Evolutionary conservation across 2,113 vertebrate species (phyloP).

Genomic region (Thymallus thymallus): DNA sequence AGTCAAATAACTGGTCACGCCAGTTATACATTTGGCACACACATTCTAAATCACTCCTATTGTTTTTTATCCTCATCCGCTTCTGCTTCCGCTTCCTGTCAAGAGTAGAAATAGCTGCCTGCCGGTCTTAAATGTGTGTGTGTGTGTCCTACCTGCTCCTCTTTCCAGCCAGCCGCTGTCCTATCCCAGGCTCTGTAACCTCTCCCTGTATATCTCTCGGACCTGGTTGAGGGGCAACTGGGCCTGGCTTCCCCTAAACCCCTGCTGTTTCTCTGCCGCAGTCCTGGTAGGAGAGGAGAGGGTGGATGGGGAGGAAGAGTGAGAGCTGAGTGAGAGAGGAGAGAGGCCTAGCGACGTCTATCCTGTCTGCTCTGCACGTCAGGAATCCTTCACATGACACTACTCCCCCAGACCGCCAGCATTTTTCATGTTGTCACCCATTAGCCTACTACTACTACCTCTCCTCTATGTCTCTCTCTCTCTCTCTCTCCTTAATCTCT

Average conservation of each 20-base stretch:
- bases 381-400: constrained; percentile 9
- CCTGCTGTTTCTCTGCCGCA: background rate
- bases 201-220: constrained; percentile 21
- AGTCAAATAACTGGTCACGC: background rate
- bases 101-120: constrained; percentile 18
- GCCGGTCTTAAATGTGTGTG: background rate
- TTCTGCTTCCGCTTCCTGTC: constrained; percentile 40
- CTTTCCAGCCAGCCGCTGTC: constrained; percentile 24
- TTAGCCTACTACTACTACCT: constrained; percentile 32
- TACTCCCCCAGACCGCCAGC: too few species aligned
- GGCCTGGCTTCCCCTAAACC: constrained; percentile 32
- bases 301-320: constrained; percentile 35
- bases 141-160: background rate
- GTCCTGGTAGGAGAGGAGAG: constrained; percentile 12
- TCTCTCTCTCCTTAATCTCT: constrained; percentile 28
- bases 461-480: constrained; percentile 5
- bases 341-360: background rate
- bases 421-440: constrained; percentile 38
- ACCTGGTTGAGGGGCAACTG: constrained; percentile 48
- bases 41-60: too few species aligned
- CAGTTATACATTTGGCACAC: constrained; percentile 5
- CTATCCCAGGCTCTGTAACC: too few species aligned
- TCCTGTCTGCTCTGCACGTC: background rate
- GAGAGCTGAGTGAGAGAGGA: constrained; percentile 7
- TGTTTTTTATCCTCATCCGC: background rate